Percentiles rank a stretch among this genome's conserved stretches.
phyloP scores from a whole-genome alignment of 2,113 vertebrate species.

The Gobio gobio region DNA sequence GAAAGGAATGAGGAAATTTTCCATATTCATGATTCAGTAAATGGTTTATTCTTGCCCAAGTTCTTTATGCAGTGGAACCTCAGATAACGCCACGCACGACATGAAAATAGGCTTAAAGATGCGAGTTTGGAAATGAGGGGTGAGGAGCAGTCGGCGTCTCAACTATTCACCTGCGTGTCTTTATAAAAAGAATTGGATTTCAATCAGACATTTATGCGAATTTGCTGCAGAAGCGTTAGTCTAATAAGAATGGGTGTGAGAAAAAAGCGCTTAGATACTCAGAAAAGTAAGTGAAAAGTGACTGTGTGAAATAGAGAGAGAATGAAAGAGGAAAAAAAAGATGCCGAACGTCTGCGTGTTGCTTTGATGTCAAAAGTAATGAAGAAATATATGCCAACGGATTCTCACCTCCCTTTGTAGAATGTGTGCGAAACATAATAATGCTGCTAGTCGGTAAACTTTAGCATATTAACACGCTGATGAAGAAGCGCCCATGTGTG shows the following conservation, averaged over 20 bases:
- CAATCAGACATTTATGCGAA: slow-evolving; percentile 21
- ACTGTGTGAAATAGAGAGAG: slow-evolving; percentile 9
- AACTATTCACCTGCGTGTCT: slow-evolving; percentile 58
- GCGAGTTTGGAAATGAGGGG: slow-evolving; percentile 64
- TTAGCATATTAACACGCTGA: slow-evolving; percentile 59
- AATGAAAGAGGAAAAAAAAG: background rate
- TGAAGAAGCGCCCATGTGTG: slow-evolving; percentile 64
- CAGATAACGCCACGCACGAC: slow-evolving; percentile 65
- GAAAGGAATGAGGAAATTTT: slow-evolving; percentile 65
- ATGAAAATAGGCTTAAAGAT: slow-evolving; percentile 72
- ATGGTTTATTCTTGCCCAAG: slow-evolving; percentile 69
- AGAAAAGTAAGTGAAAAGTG: background rate
- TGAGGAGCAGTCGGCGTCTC: slow-evolving; percentile 10
- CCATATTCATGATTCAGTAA: slow-evolving; percentile 79
- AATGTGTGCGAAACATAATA: background rate
- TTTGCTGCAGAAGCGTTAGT: background rate
- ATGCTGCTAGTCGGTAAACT: slow-evolving; percentile 16
- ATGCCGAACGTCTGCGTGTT: background rate
- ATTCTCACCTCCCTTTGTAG: slow-evolving; percentile 11
- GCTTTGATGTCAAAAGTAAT: slow-evolving; percentile 26
- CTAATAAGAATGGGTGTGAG: slow-evolving; percentile 13
- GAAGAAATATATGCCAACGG: slow-evolving; percentile 20
- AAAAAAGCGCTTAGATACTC: background rate
- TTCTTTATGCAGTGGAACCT: slow-evolving; percentile 71
- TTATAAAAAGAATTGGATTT: slow-evolving; percentile 36